A percentile compares a stretch with the other conserved stretches of the same genome.
phyloP scores from a whole-genome alignment of 2,113 vertebrate species.

The Phrynosoma platyrhinos region DNA sequence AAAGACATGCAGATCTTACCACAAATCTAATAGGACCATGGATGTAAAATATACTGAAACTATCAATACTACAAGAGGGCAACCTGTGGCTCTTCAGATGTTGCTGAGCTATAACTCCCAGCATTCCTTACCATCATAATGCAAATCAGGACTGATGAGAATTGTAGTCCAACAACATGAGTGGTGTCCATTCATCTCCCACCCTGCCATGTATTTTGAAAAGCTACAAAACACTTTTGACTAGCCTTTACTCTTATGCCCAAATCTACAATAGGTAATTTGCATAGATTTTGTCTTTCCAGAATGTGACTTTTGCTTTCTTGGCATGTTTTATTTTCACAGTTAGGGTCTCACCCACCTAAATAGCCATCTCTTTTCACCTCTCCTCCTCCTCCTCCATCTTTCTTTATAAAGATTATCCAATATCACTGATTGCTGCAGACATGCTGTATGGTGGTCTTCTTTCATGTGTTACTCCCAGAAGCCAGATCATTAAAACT shows the following conservation, averaged over 20 bases:
- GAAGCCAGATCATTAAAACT: conserved; percentile 46
- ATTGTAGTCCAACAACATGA: neutral
- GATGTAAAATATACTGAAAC: neutral
- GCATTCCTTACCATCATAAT: neutral
- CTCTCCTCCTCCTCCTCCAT: neutral
- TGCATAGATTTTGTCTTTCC: neutral
- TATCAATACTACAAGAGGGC: neutral
- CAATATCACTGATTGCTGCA: conserved; percentile 34
- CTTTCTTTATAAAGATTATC: conserved; percentile 30
- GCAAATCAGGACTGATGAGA: neutral
- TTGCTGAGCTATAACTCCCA: neutral
- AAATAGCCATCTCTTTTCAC: conserved; percentile 36
- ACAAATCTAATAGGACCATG: neutral
- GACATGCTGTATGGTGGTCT: conserved; percentile 9
- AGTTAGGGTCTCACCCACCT: neutral
- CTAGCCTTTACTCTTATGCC: neutral
- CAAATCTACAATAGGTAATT: neutral
- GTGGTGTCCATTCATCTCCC: no score
- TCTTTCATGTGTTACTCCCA: conserved; percentile 30
- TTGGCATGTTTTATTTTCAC: neutral
- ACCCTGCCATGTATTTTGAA: neutral
- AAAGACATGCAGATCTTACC: neutral
- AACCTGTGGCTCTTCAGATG: neutral
- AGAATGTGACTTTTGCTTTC: neutral
- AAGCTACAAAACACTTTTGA: neutral